Percentiles rank a stretch among this genome's conserved stretches.
phyloP scores from a whole-genome alignment of 1,140 invertebrate species.

The Rhopalosiphum maidis region DNA sequence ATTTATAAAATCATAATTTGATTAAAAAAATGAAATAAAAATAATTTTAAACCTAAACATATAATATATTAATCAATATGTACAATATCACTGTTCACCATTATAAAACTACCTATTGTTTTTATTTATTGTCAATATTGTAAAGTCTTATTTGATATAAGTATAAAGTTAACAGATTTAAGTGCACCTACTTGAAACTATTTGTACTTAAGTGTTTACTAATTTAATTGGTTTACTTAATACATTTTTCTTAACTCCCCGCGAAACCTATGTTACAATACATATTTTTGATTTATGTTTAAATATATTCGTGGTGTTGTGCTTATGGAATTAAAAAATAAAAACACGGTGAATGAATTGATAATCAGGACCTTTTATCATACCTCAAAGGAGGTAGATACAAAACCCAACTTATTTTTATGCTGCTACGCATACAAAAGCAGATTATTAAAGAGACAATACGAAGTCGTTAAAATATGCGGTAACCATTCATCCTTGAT shows the following conservation, averaged over 20 bases:
- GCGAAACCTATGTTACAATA: neutral
- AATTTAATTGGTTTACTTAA: too few relatives aligned
- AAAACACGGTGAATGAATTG: neutral
- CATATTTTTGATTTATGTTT: neutral
- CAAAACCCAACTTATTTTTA: neutral
- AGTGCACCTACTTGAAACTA: neutral
- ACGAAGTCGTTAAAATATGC: slow-evolving; percentile 2
- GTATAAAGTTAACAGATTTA: neutral
- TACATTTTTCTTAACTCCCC: neutral
- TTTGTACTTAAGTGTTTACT: neutral
- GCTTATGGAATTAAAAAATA: neutral
- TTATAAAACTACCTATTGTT: neutral
- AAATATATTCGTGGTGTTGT: neutral
- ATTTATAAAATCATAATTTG: neutral
- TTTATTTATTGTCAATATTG: neutral
- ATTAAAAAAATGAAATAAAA: too few relatives aligned
- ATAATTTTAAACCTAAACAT: too few relatives aligned
- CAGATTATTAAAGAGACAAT: neutral
- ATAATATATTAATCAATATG: too few relatives aligned
- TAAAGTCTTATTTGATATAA: neutral
- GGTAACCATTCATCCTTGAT: neutral
- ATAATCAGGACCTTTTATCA: neutral
- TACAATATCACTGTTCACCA: too few relatives aligned
- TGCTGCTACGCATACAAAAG: neutral
- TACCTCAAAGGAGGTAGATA: neutral